These are phyloP conservation scores for Mirza zaza DNA, from an alignment of 2,113 vertebrate species.

Conservation along the genomic window DNA sequence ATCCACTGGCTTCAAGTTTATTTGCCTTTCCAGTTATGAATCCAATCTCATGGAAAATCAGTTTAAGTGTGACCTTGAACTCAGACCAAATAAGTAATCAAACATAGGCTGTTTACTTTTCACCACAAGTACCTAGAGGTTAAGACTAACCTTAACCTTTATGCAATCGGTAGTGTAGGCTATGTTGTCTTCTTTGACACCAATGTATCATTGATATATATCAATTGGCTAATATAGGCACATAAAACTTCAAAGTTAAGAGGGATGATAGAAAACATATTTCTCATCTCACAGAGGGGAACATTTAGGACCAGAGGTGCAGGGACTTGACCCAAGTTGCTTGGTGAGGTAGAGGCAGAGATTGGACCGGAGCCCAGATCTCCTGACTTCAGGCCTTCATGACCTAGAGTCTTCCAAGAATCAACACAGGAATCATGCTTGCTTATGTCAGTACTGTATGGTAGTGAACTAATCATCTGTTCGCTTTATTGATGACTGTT, in stretches of 20 bases:
- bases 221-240: neutral
- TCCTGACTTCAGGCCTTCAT: neutral
- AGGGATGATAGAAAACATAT: neutral
- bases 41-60: neutral
- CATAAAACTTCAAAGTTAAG: neutral
- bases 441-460: neutral
- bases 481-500: slow-evolving; percentile 13
- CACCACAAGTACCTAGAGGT: neutral
- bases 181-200: neutral
- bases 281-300: neutral
- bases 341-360: neutral
- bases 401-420: neutral
- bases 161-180: neutral
- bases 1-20: neutral
- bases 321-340: neutral
- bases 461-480: neutral
- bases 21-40: slow-evolving; percentile 13
- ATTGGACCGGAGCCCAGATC: neutral
- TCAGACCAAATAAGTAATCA: neutral
- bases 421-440: neutral
- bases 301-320: neutral
- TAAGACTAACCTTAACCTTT: neutral
- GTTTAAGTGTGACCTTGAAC: neutral
- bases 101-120: neutral
- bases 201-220: neutral